Conservation (phyloP, 2,113 vertebrate genomes). For the Megaceryle maxima region DNA sequence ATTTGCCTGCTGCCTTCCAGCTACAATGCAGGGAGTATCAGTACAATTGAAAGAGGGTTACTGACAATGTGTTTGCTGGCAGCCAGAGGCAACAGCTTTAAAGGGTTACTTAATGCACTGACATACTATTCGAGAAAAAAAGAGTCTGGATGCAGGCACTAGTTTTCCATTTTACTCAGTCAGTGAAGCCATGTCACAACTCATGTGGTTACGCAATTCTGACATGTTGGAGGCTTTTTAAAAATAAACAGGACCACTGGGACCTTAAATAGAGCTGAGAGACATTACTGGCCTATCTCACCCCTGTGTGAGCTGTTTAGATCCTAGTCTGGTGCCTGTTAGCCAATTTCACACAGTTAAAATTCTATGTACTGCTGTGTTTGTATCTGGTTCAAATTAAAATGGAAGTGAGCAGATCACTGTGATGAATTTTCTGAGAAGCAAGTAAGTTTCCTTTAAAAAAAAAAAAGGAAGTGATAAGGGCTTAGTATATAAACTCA, state of each 20-base stretch:
- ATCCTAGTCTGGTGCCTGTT: not conserved
- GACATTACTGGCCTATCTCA: not conserved
- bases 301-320: not conserved
- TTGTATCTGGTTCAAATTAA: not conserved
- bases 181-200: not conserved
- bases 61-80: not conserved
- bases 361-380: not conserved
- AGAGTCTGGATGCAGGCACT: not conserved
- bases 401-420: not conserved
- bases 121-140: not conserved
- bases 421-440: not conserved
- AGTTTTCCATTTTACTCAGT: not conserved
- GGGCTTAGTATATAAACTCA: not conserved
- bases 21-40: not conserved
- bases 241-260: not conserved
- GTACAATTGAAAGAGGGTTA: not conserved
- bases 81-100: not conserved
- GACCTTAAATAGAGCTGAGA: not conserved
- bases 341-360: not conserved
- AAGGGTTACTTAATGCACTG: not conserved
- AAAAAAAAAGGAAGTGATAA: not conserved
- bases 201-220: accelerated
- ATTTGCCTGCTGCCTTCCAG: not conserved
- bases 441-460: not conserved
- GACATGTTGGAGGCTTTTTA: not conserved